Evolutionary conservation across 2,888 invertebrate genomes (phyloP).

Genomic region (Drosophila acutilabella): DNA sequence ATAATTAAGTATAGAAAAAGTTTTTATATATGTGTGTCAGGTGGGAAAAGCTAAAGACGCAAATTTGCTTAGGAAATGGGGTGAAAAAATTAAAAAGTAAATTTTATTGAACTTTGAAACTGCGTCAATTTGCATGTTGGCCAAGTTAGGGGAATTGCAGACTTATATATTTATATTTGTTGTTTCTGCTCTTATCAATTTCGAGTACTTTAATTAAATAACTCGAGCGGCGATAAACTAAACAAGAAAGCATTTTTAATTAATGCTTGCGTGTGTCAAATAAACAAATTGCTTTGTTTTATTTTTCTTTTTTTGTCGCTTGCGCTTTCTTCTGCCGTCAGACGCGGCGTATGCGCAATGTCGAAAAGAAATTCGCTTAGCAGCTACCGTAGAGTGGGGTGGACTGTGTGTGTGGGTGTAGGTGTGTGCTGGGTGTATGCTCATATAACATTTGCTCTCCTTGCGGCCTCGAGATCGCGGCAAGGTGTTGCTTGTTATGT

Average conservation of each 20-base stretch:
- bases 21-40: neutral
- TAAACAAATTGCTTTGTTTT: constrained; percentile 40
- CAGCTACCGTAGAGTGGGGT: constrained; percentile 15
- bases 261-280: constrained; percentile 50
- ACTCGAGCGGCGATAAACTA: constrained; percentile 45
- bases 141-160: constrained; percentile 27
- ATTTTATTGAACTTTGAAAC: constrained; percentile 35
- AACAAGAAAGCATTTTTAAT: constrained; percentile 73
- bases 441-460: constrained; percentile 59
- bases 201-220: constrained; percentile 52
- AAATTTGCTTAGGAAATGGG: constrained; percentile 6
- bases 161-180: constrained; percentile 7
- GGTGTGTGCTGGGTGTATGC: constrained; percentile 22
- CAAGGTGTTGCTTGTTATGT: constrained; percentile 70
- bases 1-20: neutral
- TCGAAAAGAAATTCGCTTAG: constrained; percentile 51
- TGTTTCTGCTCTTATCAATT: constrained; percentile 33
- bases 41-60: neutral
- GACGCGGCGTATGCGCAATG: constrained; percentile 57
- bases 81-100: neutral
- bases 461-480: constrained; percentile 52
- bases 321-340: constrained; percentile 40
- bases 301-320: constrained; percentile 4
- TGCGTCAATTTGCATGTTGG: constrained; percentile 56
- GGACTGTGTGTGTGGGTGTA: constrained; percentile 5